phyloP scores from a whole-genome alignment of 37 sponge, comb jelly and placozoan species.

The Axinella damicornis region DNA sequence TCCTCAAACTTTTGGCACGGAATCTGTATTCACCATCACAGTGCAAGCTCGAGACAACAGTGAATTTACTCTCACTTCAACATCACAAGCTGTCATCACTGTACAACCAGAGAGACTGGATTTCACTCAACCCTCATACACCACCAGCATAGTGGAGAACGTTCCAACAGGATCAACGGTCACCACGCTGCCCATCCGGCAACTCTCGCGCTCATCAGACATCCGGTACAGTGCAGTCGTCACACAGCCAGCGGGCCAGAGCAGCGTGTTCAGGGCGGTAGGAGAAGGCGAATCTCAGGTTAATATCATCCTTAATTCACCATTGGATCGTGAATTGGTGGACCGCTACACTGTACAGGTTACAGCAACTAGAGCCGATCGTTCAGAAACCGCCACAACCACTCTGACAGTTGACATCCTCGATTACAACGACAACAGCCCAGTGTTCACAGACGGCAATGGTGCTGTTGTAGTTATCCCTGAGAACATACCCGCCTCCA shows the following conservation, averaged over 20 bases:
- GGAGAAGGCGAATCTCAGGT: neutral
- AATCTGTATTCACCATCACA: slow-evolving; percentile 9
- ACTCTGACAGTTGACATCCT: slow-evolving; percentile 2
- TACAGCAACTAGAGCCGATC: neutral
- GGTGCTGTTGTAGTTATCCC: neutral
- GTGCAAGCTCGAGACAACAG: slow-evolving; percentile 14
- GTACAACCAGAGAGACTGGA: slow-evolving; percentile 12
- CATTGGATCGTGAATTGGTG: slow-evolving; percentile 11
- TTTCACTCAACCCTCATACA: slow-evolving; percentile 19
- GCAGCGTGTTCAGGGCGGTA: neutral
- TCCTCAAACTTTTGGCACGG: neutral
- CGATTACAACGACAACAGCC: slow-evolving; percentile 37
- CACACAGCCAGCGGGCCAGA: neutral
- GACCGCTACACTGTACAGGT: neutral
- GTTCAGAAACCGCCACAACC: neutral
- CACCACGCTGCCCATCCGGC: neutral
- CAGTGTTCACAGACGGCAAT: neutral
- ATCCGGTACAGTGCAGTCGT: neutral
- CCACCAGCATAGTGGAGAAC: neutral
- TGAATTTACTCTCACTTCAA: slow-evolving; percentile 4
- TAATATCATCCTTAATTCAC: neutral
- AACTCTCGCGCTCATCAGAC: slow-evolving; percentile 24
- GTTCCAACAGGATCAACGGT: neutral
- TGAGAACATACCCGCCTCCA: neutral
- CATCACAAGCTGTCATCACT: neutral